These are phyloP conservation scores for Ceratoteleas bidentatus DNA, from an alignment of 1,140 invertebrate species.

Conservation along the genomic window DNA sequence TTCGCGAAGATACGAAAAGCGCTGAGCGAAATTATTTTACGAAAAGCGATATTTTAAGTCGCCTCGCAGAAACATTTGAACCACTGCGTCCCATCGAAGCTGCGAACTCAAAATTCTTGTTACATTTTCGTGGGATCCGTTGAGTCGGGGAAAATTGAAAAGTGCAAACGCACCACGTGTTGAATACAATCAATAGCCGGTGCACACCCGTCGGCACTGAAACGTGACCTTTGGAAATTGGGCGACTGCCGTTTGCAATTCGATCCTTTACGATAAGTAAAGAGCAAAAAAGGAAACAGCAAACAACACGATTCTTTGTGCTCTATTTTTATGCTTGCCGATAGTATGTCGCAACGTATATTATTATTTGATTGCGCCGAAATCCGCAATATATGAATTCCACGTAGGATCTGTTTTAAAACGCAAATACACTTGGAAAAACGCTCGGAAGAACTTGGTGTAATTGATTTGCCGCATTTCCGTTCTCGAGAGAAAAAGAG, in stretches of 20 bases:
- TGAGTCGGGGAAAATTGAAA: conserved; percentile 48
- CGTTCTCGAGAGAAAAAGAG: conserved; percentile 5
- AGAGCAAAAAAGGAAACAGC: conserved; percentile 38
- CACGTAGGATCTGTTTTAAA: conserved; percentile 24
- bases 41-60: too few species aligned
- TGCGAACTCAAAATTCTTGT: conserved; percentile 50
- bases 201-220: conserved; percentile 61
- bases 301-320: conserved; percentile 49
- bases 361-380: conserved; percentile 46
- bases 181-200: conserved; percentile 63
- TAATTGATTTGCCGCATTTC: conserved; percentile 26
- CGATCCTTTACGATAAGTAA: conserved; percentile 50
- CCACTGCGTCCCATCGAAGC: too few species aligned
- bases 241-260: conserved; percentile 55
- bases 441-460: conserved; percentile 3
- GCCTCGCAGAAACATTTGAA: too few species aligned
- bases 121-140: conserved; percentile 39
- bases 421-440: conserved; percentile 23
- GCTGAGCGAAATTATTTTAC: too few species aligned
- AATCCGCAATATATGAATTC: conserved; percentile 31
- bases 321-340: conserved; percentile 39
- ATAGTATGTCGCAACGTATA: conserved; percentile 36
- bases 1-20: too few species aligned
- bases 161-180: conserved; percentile 66
- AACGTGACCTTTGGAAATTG: conserved; percentile 66